Base-by-base conservation (phyloP, 2,113 vertebrate species). In the Archilochus colubris region DNA sequence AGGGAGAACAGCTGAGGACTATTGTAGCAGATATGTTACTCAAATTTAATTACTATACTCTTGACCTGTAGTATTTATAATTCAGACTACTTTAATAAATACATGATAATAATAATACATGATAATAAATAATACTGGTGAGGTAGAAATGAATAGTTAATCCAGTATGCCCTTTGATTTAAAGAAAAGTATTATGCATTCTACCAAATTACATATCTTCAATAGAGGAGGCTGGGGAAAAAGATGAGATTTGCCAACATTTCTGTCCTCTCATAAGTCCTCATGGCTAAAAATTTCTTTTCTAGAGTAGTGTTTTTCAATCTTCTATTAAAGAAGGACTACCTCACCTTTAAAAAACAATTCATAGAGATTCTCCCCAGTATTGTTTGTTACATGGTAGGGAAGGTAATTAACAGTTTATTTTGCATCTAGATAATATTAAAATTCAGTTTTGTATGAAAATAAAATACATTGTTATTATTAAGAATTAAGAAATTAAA, bases 31-130 rank as follows among this genome's bases (percentile, higher is more conserved):
- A 84, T 74, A 94, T 86, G 68, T 82, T 82, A 94, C 53, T 67
- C 46, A 92, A 92, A 95, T 89, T 81, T 86, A 94, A 96, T 95
- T 92, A 95, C 93, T 75, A 76, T 89, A 83, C 12, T 69, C 40
- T 83, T 93, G 14, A 73, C 83, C 13, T 53, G 20, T 22, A 72
- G 44, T 75, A 54, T 78, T 86, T 93, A 67, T 83, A 91, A 95
- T 88, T 89, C 53, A 80, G 57, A 76, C 27, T 88, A 63, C 91
- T 94, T 93, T 89, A 92, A 93, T 93, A 95, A 95, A 90, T 90
- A 77, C 21, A 68, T 88, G n/a, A n/a, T n/a, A n/a, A n/a, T n/a
- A n/a, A n/a, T n/a, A n/a, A n/a, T n/a, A n/a, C n/a, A n/a, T n/a
- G n/a, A n/a, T n/a, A n/a, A n/a, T n/a, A n/a, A n/a, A n/a, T 94